These are phyloP conservation scores for Andricus quercusramuli DNA, from an alignment of 2,888 invertebrate genomes.

Conservation along the genomic window DNA sequence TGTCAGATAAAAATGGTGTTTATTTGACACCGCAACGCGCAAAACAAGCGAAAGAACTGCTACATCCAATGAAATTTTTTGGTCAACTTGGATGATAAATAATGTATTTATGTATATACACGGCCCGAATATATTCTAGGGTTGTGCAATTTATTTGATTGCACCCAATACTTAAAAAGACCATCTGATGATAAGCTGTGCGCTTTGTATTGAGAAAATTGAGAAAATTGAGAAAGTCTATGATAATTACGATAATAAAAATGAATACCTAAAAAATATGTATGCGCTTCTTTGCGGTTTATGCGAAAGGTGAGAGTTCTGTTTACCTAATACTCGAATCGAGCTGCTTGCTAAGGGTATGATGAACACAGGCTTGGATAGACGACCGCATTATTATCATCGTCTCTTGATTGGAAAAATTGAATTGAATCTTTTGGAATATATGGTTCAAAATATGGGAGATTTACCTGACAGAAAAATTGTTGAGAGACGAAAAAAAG, in stretches of 20 bases:
- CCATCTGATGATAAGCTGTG: constrained; percentile 75
- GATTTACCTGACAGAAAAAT: constrained; percentile 60
- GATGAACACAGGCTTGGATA: constrained; percentile 64
- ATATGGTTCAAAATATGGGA: constrained; percentile 57
- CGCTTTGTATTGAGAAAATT: constrained; percentile 69
- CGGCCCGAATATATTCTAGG: constrained; percentile 73
- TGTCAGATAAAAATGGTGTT: constrained; percentile 75
- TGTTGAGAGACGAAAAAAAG: constrained; percentile 62
- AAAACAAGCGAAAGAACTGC: constrained; percentile 65
- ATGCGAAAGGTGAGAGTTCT: constrained; percentile 77
- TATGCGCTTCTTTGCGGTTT: constrained; percentile 73
- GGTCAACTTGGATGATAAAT: constrained; percentile 75
- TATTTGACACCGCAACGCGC: constrained; percentile 72
- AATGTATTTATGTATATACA: constrained; percentile 68
- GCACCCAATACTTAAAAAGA: constrained; percentile 67
- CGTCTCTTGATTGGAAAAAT: constrained; percentile 16
- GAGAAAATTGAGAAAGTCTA: constrained; percentile 64
- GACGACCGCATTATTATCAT: constrained; percentile 57
- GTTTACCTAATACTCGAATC: constrained; percentile 73
- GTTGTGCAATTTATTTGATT: constrained; percentile 77
- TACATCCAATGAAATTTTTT: constrained; percentile 74
- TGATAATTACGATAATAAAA: constrained; percentile 71
- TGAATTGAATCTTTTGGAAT: neutral
- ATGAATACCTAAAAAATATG: constrained; percentile 61
- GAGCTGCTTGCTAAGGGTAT: constrained; percentile 64